A percentile compares a stretch with the other conserved stretches of the same genome.
Evolutionary conservation across 2,113 vertebrate genomes (phyloP).

Genomic region (Acanthisitta chloris): DNA sequence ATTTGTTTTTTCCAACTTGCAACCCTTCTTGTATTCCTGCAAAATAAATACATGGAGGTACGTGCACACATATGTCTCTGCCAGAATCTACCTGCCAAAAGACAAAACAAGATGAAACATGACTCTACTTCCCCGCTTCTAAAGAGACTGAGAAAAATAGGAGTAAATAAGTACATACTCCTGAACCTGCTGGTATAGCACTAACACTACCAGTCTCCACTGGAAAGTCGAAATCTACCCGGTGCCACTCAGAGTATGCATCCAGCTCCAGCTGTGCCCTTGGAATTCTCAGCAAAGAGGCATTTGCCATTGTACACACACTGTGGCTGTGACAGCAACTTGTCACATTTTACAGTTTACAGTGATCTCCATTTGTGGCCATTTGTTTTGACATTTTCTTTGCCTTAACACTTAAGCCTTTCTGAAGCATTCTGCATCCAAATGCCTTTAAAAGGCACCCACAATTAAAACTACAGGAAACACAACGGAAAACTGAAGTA

Average conservation of each 20-base stretch:
- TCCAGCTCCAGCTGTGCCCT: background rate
- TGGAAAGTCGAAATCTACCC: background rate
- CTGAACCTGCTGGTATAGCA: background rate
- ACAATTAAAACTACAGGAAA: constrained; percentile 51
- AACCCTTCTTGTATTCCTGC: background rate
- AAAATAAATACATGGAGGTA: background rate
- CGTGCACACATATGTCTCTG: background rate
- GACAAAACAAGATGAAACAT: background rate
- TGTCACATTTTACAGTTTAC: constrained; percentile 5
- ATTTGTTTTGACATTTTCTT: constrained; percentile 52
- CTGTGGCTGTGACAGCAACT: background rate
- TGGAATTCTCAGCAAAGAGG: background rate
- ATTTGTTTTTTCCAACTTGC: background rate
- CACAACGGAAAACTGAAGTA: background rate
- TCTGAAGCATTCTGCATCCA: constrained; percentile 11
- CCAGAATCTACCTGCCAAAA: background rate
- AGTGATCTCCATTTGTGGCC: constrained; percentile 25
- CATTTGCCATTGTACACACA: background rate
- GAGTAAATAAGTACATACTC: background rate
- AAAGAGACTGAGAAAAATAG: background rate
- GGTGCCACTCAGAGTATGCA: background rate
- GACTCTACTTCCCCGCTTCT: background rate
- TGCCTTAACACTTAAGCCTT: background rate
- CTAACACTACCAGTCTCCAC: background rate
- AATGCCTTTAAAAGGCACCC: constrained; percentile 9